Evolutionary conservation across 2,113 vertebrate species (phyloP).

Genomic region (Acinonyx jubatus): DNA sequence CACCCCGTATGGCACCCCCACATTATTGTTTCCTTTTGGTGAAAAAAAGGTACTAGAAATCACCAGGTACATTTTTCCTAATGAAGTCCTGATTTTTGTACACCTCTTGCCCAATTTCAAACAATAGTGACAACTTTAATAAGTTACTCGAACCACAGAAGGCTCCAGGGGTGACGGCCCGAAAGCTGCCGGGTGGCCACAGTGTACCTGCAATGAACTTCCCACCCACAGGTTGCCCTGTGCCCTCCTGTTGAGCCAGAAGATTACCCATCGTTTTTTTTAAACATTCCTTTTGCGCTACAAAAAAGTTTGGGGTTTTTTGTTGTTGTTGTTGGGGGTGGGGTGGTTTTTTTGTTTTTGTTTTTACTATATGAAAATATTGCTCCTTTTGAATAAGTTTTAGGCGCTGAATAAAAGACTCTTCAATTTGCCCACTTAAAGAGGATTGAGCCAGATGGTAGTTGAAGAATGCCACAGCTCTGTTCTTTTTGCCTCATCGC

Average conservation of each 20-base stretch:
- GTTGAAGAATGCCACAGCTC: slow-evolving; percentile 54
- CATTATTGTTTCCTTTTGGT: slow-evolving; percentile 22
- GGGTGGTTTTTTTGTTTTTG: not conserved
- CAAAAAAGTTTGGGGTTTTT: slow-evolving; percentile 19
- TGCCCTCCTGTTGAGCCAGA: not conserved
- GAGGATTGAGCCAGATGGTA: slow-evolving; percentile 70
- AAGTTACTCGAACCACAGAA: not conserved
- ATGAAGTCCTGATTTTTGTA: slow-evolving; percentile 48
- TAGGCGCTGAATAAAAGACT: slow-evolving; percentile 51
- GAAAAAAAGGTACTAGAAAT: not conserved
- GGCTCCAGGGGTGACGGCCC: not conserved
- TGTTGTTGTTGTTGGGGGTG: not conserved
- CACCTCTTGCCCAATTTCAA: slow-evolving; percentile 39
- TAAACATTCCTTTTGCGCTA: slow-evolving; percentile 57
- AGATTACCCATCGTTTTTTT: slow-evolving; percentile 63
- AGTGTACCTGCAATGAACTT: not conserved
- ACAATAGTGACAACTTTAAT: not conserved
- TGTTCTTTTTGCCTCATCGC: slow-evolving; percentile 34
- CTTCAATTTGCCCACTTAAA: slow-evolving; percentile 62
- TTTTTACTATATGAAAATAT: slow-evolving; percentile 64
- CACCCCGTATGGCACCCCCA: not conserved
- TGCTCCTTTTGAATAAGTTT: slow-evolving; percentile 68
- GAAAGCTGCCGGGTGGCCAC: not conserved
- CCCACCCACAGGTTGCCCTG: not conserved
- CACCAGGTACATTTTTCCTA: not conserved